Conservation (phyloP, 2,888 invertebrate species). For the Lasioglossum malachurum region DNA sequence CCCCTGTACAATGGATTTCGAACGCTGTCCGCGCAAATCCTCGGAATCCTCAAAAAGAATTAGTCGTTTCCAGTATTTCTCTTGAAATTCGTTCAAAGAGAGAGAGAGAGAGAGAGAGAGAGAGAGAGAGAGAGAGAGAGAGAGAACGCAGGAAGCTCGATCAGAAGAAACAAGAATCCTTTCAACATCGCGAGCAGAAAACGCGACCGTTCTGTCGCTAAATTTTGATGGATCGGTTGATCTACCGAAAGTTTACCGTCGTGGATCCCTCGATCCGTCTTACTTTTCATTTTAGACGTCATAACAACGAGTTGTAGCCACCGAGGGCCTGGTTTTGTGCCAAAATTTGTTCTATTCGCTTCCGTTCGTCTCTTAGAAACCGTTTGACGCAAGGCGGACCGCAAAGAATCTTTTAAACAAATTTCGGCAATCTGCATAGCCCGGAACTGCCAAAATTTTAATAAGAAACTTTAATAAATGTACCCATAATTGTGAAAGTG, state of each 20-base stretch:
- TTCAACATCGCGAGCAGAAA: slow-evolving; percentile 10
- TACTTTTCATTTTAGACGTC: slow-evolving; percentile 70
- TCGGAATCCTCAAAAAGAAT: slow-evolving; percentile 10
- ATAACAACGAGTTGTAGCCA: slow-evolving; percentile 68
- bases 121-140: background rate
- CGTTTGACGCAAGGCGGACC: background rate
- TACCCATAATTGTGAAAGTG: too few species aligned
- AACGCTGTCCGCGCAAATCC: slow-evolving; percentile 19
- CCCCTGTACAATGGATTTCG: background rate
- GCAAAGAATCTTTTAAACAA: background rate
- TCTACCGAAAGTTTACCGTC: slow-evolving; percentile 29
- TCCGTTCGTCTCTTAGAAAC: slow-evolving; percentile 1
- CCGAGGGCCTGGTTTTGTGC: background rate
- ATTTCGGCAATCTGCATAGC: background rate
- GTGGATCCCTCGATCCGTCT: slow-evolving; percentile 70
- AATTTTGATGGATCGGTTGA: slow-evolving; percentile 62
- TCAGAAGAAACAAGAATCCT: slow-evolving; percentile 31
- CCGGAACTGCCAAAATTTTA: background rate
- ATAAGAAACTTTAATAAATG: background rate
- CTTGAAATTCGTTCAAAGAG: background rate
- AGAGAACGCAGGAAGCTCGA: background rate
- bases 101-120: too few species aligned
- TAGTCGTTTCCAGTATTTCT: background rate
- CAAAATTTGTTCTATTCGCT: slow-evolving; percentile 31
- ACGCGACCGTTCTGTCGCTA: slow-evolving; percentile 43